Conservation (phyloP, 2,888 invertebrate species). For the Trisateles emortualis region DNA sequence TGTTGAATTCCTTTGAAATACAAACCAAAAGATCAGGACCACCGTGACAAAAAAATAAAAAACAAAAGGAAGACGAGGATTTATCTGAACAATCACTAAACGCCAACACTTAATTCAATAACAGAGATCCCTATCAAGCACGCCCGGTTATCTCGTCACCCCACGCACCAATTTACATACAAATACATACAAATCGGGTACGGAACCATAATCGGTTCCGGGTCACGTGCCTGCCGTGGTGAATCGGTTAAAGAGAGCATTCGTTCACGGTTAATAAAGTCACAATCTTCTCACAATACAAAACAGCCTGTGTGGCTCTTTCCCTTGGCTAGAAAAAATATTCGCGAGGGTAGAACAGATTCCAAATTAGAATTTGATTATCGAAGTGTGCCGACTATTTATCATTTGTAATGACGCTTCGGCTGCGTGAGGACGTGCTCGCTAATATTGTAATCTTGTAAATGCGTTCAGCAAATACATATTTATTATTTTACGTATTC, state of each 20-base stretch:
- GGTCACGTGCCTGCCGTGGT: slow-evolving; percentile 88
- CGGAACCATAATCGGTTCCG: slow-evolving; percentile 83
- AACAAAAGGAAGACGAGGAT: slow-evolving; percentile 35
- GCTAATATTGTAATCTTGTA: slow-evolving; percentile 85
- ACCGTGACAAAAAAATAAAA: slow-evolving; percentile 8
- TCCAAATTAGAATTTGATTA: slow-evolving; percentile 87
- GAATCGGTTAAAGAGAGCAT: slow-evolving; percentile 85
- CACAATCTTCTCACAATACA: slow-evolving; percentile 85
- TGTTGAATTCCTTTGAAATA: too few relatives aligned
- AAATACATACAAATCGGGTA: slow-evolving; percentile 80
- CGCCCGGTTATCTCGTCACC: slow-evolving; percentile 80
- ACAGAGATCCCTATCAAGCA: slow-evolving; percentile 78
- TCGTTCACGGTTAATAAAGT: slow-evolving; percentile 85
- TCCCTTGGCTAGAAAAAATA: slow-evolving; percentile 66
- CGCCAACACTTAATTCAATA: slow-evolving; percentile 80
- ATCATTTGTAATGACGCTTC: slow-evolving; percentile 85
- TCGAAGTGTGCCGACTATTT: slow-evolving; percentile 86
- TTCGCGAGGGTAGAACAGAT: slow-evolving; percentile 80
- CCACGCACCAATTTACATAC: slow-evolving; percentile 81
- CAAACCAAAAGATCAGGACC: neutral
- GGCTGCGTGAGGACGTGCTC: slow-evolving; percentile 72
- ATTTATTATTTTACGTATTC: slow-evolving; percentile 74
- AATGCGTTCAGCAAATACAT: slow-evolving; percentile 81
- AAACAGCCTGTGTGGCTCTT: slow-evolving; percentile 72
- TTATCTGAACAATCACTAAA: slow-evolving; percentile 67